These are phyloP conservation scores for Itoplectis maculator DNA, from an alignment of 2,888 invertebrate genomes.

Conservation along the genomic window DNA sequence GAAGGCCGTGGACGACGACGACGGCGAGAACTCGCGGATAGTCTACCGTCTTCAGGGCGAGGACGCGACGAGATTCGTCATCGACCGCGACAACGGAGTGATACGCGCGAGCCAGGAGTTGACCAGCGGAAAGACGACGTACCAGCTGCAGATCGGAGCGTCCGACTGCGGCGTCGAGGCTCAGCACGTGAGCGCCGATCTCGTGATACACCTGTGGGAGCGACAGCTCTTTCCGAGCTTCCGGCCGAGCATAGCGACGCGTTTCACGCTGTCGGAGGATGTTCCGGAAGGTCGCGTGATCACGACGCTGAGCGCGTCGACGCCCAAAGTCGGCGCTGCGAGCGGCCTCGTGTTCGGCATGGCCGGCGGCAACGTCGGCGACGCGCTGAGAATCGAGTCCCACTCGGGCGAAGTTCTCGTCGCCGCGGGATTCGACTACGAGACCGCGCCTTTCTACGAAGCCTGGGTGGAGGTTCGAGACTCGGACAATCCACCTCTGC, in stretches of 20 bases:
- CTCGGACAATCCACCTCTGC: slow-evolving; percentile 92
- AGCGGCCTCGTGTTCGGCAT: slow-evolving; percentile 92
- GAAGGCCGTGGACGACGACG: slow-evolving; percentile 93
- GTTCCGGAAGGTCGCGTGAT: slow-evolving; percentile 91
- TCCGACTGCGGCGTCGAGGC: slow-evolving; percentile 91
- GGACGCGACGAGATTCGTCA: slow-evolving; percentile 91
- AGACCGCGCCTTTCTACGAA: slow-evolving; percentile 93
- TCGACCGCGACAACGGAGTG: slow-evolving; percentile 93
- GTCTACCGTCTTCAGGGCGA: slow-evolving; percentile 92
- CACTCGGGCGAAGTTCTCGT: slow-evolving; percentile 93
- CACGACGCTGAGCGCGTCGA: slow-evolving; percentile 91
- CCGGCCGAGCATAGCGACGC: slow-evolving; percentile 88
- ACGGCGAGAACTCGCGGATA: slow-evolving; percentile 92
- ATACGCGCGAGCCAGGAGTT: slow-evolving; percentile 92
- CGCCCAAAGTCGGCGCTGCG: slow-evolving; percentile 91
- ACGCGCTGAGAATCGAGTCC: slow-evolving; percentile 92
- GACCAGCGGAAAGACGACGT: slow-evolving; percentile 87
- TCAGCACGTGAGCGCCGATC: slow-evolving; percentile 90
- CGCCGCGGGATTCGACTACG: slow-evolving; percentile 93
- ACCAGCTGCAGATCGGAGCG: slow-evolving; percentile 91
- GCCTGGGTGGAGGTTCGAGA: slow-evolving; percentile 97
- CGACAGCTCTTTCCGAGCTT: slow-evolving; percentile 93
- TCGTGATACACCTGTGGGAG: slow-evolving; percentile 92
- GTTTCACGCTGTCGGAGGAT: slow-evolving; percentile 93
- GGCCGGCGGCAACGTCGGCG: slow-evolving; percentile 97